Conservation (phyloP, 2,797 vertebrate species). For the Hippopotamyrus pictus region DNA sequence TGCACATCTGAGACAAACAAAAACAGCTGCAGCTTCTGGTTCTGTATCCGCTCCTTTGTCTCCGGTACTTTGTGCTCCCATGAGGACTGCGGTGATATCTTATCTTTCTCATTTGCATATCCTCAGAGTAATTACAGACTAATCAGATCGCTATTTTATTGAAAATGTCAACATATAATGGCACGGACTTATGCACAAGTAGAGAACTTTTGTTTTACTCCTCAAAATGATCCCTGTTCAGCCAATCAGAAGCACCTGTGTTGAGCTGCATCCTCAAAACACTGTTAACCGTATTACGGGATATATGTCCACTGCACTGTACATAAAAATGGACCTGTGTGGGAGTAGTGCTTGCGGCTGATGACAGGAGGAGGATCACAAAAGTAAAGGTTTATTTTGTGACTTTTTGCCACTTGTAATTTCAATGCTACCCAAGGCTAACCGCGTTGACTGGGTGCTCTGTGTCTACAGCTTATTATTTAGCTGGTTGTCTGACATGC, state of each 20-base stretch:
- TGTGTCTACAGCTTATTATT: neutral
- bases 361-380: conserved; percentile 11
- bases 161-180: neutral
- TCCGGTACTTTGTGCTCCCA: neutral
- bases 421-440: neutral
- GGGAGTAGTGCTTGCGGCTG: conserved; percentile 27
- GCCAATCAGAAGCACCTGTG: neutral
- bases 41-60: neutral
- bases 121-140: neutral
- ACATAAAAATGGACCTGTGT: conserved; percentile 13
- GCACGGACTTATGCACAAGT: neutral
- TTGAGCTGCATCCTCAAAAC: neutral
- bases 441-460: neutral
- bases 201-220: neutral
- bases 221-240: neutral
- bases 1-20: neutral
- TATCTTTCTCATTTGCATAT: neutral
- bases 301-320: conserved; percentile 36
- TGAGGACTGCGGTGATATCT: neutral
- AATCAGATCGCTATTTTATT: neutral
- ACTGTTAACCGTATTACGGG: conserved; percentile 21
- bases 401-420: neutral
- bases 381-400: neutral
- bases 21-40: neutral
- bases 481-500: neutral